phyloP scores from a whole-genome alignment of 2,888 invertebrate genomes.

The Zonitis immaculata region DNA sequence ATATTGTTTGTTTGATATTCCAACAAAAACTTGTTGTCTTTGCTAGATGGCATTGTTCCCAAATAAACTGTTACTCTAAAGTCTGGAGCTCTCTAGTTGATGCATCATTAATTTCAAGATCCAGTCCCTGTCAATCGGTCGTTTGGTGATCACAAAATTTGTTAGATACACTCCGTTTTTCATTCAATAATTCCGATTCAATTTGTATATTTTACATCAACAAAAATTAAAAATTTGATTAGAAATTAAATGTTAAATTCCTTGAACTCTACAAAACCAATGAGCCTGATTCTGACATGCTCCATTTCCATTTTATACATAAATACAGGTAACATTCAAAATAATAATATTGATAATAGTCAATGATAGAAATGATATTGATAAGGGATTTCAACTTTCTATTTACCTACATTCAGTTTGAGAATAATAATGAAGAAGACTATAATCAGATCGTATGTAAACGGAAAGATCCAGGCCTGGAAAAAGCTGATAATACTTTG shows the following conservation, averaged over 20 bases:
- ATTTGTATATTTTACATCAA: too few relatives aligned
- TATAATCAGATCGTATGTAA: conserved; percentile 25
- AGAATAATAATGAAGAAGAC: too few relatives aligned
- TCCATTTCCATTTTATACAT: neutral
- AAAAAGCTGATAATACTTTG: conserved; percentile 41
- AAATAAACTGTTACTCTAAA: conserved; percentile 23
- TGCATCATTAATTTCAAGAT: conserved; percentile 29
- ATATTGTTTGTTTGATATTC: conserved; percentile 12
- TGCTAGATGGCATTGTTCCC: conserved; percentile 14
- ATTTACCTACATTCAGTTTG: too few relatives aligned
- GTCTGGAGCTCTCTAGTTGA: conserved; percentile 23
- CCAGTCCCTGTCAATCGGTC: conserved; percentile 24
- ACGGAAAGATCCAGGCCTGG: conserved; percentile 20
- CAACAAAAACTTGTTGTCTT: conserved; percentile 25
- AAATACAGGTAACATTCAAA: too few relatives aligned
- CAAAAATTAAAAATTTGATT: too few relatives aligned
- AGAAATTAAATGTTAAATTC: neutral
- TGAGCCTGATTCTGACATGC: neutral
- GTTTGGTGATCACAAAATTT: conserved; percentile 21
- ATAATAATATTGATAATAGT: too few relatives aligned
- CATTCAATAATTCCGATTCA: too few relatives aligned
- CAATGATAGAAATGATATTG: too few relatives aligned
- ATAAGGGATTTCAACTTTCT: too few relatives aligned
- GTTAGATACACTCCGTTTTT: too few relatives aligned
- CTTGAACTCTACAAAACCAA: neutral